phyloP scores from a whole-genome alignment of 2,113 vertebrate genomes.

The Daphoenositta chrysoptera region DNA sequence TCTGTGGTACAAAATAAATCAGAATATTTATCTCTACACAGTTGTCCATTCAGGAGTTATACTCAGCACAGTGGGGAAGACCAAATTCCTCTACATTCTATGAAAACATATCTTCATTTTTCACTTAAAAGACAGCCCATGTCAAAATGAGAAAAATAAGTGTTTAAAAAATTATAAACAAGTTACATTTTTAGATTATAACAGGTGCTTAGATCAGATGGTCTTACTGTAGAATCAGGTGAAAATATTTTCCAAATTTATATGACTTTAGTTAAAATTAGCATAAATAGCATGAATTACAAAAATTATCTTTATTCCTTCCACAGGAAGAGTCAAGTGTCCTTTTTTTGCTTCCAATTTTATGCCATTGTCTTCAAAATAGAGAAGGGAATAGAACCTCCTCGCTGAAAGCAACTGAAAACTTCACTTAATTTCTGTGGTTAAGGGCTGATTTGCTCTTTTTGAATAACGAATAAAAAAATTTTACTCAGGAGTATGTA shows the following conservation, averaged over 20 bases:
- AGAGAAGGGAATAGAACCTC: background rate
- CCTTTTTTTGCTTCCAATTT: background rate
- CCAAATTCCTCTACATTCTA: background rate
- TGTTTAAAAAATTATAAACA: background rate
- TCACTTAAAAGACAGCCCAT: background rate
- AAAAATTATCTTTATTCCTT: background rate
- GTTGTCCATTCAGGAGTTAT: background rate
- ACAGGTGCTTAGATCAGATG: background rate
- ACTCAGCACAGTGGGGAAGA: background rate
- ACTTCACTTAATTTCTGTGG: background rate
- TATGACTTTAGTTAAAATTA: background rate
- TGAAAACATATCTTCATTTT: background rate
- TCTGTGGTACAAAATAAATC: background rate
- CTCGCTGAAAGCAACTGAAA: background rate
- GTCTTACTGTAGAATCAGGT: background rate
- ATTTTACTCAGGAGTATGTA: background rate
- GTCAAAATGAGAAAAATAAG: background rate
- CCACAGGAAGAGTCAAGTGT: background rate
- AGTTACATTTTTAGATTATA: background rate
- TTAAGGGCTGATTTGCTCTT: background rate
- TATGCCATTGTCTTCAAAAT: background rate
- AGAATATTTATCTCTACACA: background rate
- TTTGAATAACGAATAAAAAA: background rate
- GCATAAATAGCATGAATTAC: background rate
- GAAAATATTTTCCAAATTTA: slow-evolving; percentile 2